Conservation (phyloP, 2,797 vertebrate genomes). For the Sphaeramia orbicularis region DNA sequence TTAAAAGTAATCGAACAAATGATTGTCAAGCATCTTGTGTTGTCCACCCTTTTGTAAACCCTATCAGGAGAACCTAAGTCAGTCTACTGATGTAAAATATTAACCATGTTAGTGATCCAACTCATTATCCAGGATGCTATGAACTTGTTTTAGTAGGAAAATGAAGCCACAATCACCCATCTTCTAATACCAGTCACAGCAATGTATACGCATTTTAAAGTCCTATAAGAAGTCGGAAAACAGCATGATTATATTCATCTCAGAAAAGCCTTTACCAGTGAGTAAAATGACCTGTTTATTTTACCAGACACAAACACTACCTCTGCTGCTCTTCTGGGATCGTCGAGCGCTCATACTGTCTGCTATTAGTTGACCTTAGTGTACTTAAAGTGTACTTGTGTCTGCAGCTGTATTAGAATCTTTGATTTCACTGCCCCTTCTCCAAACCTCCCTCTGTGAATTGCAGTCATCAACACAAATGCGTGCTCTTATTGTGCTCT, state of each 20-base stretch:
- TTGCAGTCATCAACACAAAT: constrained; percentile 15
- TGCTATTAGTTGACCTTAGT: constrained; percentile 7
- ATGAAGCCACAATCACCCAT: too few species aligned
- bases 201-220: too few species aligned
- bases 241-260: neutral
- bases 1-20: too few species aligned
- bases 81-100: too few species aligned
- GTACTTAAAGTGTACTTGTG: constrained; percentile 4
- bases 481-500: constrained; percentile 25
- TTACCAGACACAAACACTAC: neutral
- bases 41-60: too few species aligned
- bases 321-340: constrained; percentile 24
- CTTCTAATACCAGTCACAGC: too few species aligned
- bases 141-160: too few species aligned
- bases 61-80: too few species aligned
- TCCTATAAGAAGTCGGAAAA: constrained; percentile 1
- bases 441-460: neutral
- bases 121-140: too few species aligned
- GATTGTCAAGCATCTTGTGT: too few species aligned
- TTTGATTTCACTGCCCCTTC: constrained; percentile 1
- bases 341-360: constrained; percentile 6
- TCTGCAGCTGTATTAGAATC: constrained; percentile 20
- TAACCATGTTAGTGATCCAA: too few species aligned
- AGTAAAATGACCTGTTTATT: constrained; percentile 21
- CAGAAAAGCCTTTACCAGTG: constrained; percentile 1